These are phyloP conservation scores for Dolichopus griseipennis DNA, from an alignment of 2,888 invertebrate species.

Conservation along the genomic window DNA sequence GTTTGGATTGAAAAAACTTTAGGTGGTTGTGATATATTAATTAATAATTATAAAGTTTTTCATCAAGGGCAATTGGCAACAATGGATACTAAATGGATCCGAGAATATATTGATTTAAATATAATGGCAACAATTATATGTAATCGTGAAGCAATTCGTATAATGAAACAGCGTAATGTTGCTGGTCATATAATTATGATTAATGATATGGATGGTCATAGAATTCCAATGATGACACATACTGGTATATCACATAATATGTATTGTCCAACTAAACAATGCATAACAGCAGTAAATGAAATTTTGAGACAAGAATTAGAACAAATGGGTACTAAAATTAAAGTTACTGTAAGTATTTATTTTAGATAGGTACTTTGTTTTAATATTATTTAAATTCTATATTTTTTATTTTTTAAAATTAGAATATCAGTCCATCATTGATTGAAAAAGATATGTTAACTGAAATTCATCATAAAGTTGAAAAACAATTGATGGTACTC, in stretches of 20 bases:
- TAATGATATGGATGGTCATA: constrained; percentile 39
- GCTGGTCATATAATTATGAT: constrained; percentile 47
- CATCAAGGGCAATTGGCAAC: constrained; percentile 32
- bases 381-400: neutral
- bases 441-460: constrained; percentile 11
- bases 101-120: constrained; percentile 31
- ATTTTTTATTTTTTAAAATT: neutral
- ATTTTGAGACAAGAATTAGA: constrained; percentile 37
- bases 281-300: constrained; percentile 37
- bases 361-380: no score
- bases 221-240: constrained; percentile 23
- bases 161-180: constrained; percentile 43
- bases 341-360: constrained; percentile 34
- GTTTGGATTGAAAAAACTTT: constrained; percentile 42
- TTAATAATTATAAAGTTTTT: constrained; percentile 42
- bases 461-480: neutral
- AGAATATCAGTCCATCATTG: constrained; percentile 19
- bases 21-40: constrained; percentile 49
- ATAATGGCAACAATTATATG: constrained; percentile 44
- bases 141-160: constrained; percentile 44
- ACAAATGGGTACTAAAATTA: constrained; percentile 33
- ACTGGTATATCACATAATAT: constrained; percentile 31
- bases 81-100: constrained; percentile 16
- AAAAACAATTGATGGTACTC: neutral
- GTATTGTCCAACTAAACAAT: constrained; percentile 37